Evolutionary conservation across 2,113 vertebrate species (phyloP).

Genomic region (Sminthopsis crassicaudata): DNA sequence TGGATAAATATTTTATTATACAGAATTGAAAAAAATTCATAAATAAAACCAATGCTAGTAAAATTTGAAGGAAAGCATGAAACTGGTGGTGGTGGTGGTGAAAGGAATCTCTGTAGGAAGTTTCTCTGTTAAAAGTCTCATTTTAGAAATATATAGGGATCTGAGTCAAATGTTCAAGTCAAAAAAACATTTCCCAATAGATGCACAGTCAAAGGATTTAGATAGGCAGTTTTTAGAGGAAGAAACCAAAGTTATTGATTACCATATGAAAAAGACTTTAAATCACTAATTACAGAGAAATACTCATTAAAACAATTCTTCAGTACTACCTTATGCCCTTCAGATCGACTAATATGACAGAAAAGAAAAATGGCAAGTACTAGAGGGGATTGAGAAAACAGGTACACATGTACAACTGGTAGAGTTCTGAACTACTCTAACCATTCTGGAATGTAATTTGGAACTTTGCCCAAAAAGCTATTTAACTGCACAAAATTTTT

Average conservation of each 20-base stretch:
- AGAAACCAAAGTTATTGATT: neutral
- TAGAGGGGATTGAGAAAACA: neutral
- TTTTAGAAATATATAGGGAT: neutral
- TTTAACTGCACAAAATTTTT: neutral
- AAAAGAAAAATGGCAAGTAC: neutral
- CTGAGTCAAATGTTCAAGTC: neutral
- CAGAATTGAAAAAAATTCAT: neutral
- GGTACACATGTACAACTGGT: neutral
- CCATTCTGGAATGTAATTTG: neutral
- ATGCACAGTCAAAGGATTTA: too few relatives aligned
- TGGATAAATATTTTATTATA: neutral
- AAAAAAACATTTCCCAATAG: neutral
- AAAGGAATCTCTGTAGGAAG: neutral
- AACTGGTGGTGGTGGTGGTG: neutral
- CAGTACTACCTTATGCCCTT: neutral
- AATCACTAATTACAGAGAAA: neutral
- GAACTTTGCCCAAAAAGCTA: neutral
- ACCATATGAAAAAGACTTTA: neutral
- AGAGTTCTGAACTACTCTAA: neutral
- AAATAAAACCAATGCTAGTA: neutral
- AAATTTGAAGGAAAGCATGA: neutral
- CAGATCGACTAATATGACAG: neutral
- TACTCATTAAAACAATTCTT: neutral
- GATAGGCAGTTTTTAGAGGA: neutral
- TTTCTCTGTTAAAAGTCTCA: neutral